Evolutionary conservation across 2,797 vertebrate species (phyloP).

Genomic region (Galaxias olidus): DNA sequence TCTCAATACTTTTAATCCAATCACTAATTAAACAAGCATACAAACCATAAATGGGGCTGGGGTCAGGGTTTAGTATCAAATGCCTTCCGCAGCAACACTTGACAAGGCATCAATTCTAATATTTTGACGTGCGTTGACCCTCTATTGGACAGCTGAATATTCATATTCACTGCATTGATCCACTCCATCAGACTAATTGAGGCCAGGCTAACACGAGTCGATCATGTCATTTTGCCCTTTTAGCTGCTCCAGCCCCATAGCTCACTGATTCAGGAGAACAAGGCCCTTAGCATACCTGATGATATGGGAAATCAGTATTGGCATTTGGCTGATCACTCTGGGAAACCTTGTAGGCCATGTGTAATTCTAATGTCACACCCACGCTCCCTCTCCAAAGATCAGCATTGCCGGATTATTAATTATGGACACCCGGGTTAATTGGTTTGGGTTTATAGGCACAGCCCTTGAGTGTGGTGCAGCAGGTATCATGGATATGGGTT

Average conservation of each 20-base stretch:
- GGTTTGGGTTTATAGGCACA: no score
- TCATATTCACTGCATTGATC: conserved; percentile 39
- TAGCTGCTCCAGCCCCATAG: background rate
- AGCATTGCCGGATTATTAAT: no score
- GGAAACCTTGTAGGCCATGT: conserved; percentile 19
- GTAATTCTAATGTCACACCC: conserved; percentile 24
- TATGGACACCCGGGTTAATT: no score
- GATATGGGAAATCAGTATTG: conserved; percentile 55
- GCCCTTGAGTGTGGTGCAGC: no score
- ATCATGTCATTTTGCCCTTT: conserved; percentile 26
- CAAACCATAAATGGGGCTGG: conserved; percentile 61
- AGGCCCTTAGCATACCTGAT: conserved; percentile 34
- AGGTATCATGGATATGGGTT: no score
- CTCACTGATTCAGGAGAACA: background rate
- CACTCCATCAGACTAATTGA: conserved; percentile 5
- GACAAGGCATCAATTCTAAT: no score
- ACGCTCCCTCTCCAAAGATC: background rate
- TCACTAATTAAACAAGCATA: conserved; percentile 60
- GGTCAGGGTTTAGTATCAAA: no score
- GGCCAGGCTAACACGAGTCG: conserved; percentile 13
- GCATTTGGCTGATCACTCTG: conserved; percentile 40
- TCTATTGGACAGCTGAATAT: conserved; percentile 7
- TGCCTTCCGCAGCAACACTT: no score
- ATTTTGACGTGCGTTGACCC: background rate
- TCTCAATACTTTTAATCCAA: conserved; percentile 37